Conservation (phyloP, 2,113 vertebrate species). For the Ursus arctos region DNA sequence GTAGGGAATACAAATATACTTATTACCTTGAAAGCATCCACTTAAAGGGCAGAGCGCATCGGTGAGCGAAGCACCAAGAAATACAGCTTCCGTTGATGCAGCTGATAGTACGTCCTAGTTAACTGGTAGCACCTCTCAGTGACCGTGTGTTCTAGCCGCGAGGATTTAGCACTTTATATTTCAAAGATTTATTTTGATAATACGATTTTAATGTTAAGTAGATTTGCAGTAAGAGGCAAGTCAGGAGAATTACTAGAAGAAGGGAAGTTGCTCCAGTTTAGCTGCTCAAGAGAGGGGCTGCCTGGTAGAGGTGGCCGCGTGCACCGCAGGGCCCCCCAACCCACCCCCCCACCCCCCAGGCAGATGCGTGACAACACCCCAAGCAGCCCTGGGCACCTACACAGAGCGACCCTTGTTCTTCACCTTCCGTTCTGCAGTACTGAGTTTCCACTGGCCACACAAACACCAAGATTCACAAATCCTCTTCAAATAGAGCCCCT, state of each 20-base stretch:
- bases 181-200: background rate
- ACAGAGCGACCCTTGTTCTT: background rate
- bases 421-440: rapidly evolving
- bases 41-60: too few relatives aligned
- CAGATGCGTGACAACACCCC: background rate
- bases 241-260: background rate
- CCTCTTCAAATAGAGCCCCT: background rate
- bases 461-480: background rate
- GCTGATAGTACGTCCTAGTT: rapidly evolving
- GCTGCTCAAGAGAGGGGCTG: background rate
- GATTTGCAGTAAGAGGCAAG: background rate
- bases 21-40: background rate
- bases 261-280: background rate
- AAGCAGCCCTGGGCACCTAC: rapidly evolving
- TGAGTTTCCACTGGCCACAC: background rate
- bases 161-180: background rate
- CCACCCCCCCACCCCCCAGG: background rate
- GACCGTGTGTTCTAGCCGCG: background rate
- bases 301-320: rapidly evolving
- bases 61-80: rapidly evolving
- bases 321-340: too few relatives aligned
- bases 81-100: background rate
- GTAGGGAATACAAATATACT: background rate
- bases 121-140: background rate
- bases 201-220: background rate